Conservation (phyloP, 1,140 invertebrate genomes). For the Drosophila gunungcola region DNA sequence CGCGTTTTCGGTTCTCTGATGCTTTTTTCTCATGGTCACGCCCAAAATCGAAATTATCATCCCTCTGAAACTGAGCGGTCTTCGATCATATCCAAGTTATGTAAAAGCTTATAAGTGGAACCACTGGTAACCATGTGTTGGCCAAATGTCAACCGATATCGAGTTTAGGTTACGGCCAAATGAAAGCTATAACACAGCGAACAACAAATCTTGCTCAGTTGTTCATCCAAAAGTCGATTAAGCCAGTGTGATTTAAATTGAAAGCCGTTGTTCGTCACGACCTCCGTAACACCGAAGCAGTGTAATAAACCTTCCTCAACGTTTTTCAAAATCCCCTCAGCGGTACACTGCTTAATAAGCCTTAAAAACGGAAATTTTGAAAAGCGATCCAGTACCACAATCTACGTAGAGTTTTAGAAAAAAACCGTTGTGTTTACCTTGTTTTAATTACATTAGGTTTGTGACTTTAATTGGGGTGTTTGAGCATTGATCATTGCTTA, state of each 20-base stretch:
- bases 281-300: background rate
- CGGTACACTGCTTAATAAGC: background rate
- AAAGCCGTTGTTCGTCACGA: no score
- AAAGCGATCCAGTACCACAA: conserved; percentile 1
- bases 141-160: no score
- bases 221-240: background rate
- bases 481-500: background rate
- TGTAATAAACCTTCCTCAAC: background rate
- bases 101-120: background rate
- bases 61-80: background rate
- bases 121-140: conserved; percentile 1
- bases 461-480: background rate
- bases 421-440: no score
- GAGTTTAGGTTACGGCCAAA: no score
- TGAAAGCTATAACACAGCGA: background rate
- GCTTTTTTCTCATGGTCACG: background rate
- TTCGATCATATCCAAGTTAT: no score
- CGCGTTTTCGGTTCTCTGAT: conserved; percentile 1
- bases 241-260: no score
- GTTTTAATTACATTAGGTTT: no score
- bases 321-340: background rate
- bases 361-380: conserved; percentile 1
- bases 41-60: background rate
- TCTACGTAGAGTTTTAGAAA: background rate
- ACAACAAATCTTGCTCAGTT: background rate